A percentile compares a stretch with the other conserved stretches of the same genome.
Conservation (phyloP, 2,888 invertebrate species). For the Pelosia muscerda region DNA sequence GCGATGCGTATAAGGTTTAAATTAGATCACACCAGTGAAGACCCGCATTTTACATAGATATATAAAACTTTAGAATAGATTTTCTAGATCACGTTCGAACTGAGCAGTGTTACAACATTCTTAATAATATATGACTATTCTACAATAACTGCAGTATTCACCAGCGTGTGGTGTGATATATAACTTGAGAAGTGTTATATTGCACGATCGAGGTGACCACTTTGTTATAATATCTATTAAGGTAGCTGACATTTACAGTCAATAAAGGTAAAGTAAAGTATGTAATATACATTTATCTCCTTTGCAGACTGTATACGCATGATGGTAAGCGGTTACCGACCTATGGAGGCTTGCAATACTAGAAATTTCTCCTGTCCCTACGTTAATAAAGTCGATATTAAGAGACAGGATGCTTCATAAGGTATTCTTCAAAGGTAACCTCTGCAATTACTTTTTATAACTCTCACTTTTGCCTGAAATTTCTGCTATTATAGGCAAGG, state of each 20-base stretch:
- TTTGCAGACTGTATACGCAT: no score
- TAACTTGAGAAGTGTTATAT: constrained; percentile 23
- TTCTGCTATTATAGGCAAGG: no score
- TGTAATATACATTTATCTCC: no score
- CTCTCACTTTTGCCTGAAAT: background rate
- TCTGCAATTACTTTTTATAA: background rate
- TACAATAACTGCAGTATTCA: constrained; percentile 49
- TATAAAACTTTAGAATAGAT: background rate
- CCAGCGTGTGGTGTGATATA: constrained; percentile 31
- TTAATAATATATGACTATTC: constrained; percentile 41
- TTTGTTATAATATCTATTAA: background rate
- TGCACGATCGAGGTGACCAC: constrained; percentile 27
- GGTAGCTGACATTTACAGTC: no score
- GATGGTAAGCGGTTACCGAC: no score
- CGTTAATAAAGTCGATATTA: background rate
- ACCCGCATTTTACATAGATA: background rate
- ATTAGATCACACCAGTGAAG: background rate
- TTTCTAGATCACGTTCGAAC: constrained; percentile 9
- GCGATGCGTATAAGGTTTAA: background rate
- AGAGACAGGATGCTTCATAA: no score
- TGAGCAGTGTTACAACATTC: constrained; percentile 39
- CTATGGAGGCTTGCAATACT: no score
- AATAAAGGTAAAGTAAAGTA: no score
- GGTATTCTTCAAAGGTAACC: no score
- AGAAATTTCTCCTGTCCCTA: no score